A percentile compares a stretch with the other conserved stretches of the same genome.
phyloP scores from a whole-genome alignment of 2,113 vertebrate species.

The Anolis sagrei region DNA sequence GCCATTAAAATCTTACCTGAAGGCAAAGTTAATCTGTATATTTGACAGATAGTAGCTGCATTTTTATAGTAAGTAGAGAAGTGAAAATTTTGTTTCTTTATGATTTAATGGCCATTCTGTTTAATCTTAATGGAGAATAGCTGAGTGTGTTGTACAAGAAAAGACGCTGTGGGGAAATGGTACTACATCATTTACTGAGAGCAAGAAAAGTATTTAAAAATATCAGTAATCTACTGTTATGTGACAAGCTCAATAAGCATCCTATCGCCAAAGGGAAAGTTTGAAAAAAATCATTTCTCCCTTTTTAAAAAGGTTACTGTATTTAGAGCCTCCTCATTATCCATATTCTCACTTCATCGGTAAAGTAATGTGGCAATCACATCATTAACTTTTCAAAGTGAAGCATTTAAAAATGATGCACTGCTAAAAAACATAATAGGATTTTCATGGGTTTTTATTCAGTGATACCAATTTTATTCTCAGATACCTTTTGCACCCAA shows the following conservation, averaged over 20 bases:
- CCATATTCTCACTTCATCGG: slow-evolving; percentile 49
- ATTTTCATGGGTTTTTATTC: slow-evolving; percentile 17
- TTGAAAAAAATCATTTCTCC: slow-evolving; percentile 51
- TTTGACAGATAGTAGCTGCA: slow-evolving; percentile 67
- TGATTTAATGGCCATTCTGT: slow-evolving; percentile 67
- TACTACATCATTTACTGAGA: slow-evolving; percentile 64
- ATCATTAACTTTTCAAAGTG: slow-evolving; percentile 58
- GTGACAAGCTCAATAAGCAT: slow-evolving; percentile 59
- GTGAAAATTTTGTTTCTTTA: slow-evolving; percentile 68
- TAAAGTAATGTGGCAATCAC: slow-evolving; percentile 60
- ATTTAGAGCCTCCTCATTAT: slow-evolving; percentile 56
- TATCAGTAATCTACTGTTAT: slow-evolving; percentile 56
- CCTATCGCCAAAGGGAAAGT: slow-evolving; percentile 52
- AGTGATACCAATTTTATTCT: slow-evolving; percentile 27
- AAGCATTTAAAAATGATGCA: slow-evolving; percentile 47
- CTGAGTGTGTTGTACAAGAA: slow-evolving; percentile 46
- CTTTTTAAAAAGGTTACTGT: slow-evolving; percentile 46
- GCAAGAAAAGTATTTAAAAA: slow-evolving; percentile 54
- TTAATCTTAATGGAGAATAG: slow-evolving; percentile 66
- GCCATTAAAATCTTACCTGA: slow-evolving; percentile 68
- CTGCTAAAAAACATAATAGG: slow-evolving; percentile 17
- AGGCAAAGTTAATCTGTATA: slow-evolving; percentile 68
- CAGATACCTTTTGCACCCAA: neutral
- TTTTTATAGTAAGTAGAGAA: slow-evolving; percentile 54
- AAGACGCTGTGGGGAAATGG: slow-evolving; percentile 61